Conservation (phyloP, 2,888 invertebrate species). For the Gymnocheta viridis region DNA sequence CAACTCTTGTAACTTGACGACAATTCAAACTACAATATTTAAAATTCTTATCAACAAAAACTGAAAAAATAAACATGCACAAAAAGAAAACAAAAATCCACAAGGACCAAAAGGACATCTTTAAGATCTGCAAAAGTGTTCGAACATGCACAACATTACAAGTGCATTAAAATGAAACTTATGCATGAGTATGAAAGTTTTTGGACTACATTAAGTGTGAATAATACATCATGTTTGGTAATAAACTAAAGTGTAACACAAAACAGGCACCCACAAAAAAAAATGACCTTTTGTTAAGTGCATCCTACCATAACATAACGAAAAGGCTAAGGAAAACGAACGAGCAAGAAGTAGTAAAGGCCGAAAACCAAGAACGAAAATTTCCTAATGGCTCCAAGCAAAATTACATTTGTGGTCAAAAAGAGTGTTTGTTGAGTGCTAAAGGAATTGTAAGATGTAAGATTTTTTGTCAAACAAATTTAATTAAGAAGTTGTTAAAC, state of each 20-base stretch:
- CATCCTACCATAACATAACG: conserved; percentile 25
- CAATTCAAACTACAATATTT: conserved; percentile 60
- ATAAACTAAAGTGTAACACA: conserved; percentile 65
- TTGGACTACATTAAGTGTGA: conserved; percentile 61
- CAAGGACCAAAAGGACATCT: not conserved
- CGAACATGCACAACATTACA: not conserved
- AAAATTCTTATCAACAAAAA: conserved; percentile 37
- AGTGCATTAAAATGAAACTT: not conserved
- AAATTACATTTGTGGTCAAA: conserved; percentile 65
- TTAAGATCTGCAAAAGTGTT: conserved; percentile 37
- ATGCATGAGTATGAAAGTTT: conserved; percentile 20
- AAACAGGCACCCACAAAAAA: not conserved
- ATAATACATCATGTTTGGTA: conserved; percentile 68
- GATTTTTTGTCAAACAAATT: conserved; percentile 72
- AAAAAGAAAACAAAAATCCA: conserved; percentile 13
- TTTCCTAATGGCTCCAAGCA: conserved; percentile 51
- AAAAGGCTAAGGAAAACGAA: not conserved
- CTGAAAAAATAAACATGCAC: not conserved
- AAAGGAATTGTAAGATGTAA: conserved; percentile 33
- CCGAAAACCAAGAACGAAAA: conserved; percentile 28
- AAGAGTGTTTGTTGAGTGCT: conserved; percentile 48
- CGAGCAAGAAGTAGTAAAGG: not conserved
- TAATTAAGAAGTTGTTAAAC: conserved; percentile 73
- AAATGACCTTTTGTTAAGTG: conserved; percentile 53
- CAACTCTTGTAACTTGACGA: conserved; percentile 31